Base-by-base conservation (phyloP, 2,797 vertebrate species). In the Florisuga fusca region DNA sequence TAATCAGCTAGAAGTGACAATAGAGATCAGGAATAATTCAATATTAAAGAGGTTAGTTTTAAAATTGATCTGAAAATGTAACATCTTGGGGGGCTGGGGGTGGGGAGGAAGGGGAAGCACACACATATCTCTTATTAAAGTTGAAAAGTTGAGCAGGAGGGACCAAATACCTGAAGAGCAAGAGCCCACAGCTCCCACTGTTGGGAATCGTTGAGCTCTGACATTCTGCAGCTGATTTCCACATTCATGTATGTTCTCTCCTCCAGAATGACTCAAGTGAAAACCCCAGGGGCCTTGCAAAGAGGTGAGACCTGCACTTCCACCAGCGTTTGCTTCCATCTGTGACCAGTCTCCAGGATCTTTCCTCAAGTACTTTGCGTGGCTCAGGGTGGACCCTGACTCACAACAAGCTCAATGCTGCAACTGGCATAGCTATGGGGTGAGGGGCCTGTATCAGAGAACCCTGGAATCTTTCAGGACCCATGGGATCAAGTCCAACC, bases 31-130 rank as follows among this genome's bases (percentile, higher is more conserved):
- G 82, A 90, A 97, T 87, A 93, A 97, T 96, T 96, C 93, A 96
- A 96, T 97, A 97, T 98, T 97, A 96, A 97, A 98, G 96, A 97
- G 93, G 93, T 94, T 93, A 95, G 96, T 97, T 94, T 95, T 93
- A 68, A 96, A 96, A 95, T 75, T 90, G 77, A 89, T 94, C 95
- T 83, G 84, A 93, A 95, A 97, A 94, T 95, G 92, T 96, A 97
- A 92, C 83, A 6, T 76, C 54, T 3, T 85, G 31, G 45, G 33
- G 75, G 74, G 13, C 38, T 41, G 38, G 38, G 38, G 38, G 38
- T 14, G 38, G 38, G 38, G 38, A 13, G 14, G 38, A 14, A 71
- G 86, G 64, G 88, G 43, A 90, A 93, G 84, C 50, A 55, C 62
- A 89, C 2, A 3, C 20, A 87, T 11, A 53, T 64, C 66, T 69